These are phyloP conservation scores for Thaumetopoea pityocampa DNA, from an alignment of 1,140 invertebrate species.

Conservation along the genomic window DNA sequence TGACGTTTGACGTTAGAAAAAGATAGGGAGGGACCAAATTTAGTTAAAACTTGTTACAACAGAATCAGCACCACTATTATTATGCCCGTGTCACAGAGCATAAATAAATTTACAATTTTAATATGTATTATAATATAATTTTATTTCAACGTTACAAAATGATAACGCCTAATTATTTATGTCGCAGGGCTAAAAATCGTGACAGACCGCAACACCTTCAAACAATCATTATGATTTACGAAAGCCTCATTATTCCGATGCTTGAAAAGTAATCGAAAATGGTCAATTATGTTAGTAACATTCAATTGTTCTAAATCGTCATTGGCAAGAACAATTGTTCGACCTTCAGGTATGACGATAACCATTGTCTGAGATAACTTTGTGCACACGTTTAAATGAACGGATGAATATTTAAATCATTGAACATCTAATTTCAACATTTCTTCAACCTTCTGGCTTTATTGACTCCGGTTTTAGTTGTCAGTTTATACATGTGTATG, in stretches of 20 bases:
- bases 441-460: too few species aligned
- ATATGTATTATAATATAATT: slow-evolving; percentile 23
- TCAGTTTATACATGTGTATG: too few species aligned
- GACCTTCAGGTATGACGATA: slow-evolving; percentile 19
- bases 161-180: slow-evolving; percentile 25
- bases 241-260: slow-evolving; percentile 50
- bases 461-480: too few species aligned
- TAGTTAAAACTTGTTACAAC: too few species aligned
- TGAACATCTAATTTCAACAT: too few species aligned
- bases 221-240: slow-evolving; percentile 50
- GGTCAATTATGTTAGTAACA: slow-evolving; percentile 41
- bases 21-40: too few species aligned
- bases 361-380: not conserved
- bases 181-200: slow-evolving; percentile 38
- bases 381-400: too few species aligned
- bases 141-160: slow-evolving; percentile 34
- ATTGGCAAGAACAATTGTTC: slow-evolving; percentile 37
- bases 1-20: too few species aligned
- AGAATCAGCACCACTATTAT: too few species aligned
- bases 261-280: slow-evolving; percentile 50
- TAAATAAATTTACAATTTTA: too few species aligned
- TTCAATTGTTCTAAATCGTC: slow-evolving; percentile 54
- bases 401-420: too few species aligned
- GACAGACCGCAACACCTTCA: slow-evolving; percentile 35
- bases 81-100: too few species aligned